These are phyloP conservation scores for Hormiphora californensis DNA, from an alignment of 37 sponge, comb jelly and placozoan genomes.

Conservation along the genomic window DNA sequence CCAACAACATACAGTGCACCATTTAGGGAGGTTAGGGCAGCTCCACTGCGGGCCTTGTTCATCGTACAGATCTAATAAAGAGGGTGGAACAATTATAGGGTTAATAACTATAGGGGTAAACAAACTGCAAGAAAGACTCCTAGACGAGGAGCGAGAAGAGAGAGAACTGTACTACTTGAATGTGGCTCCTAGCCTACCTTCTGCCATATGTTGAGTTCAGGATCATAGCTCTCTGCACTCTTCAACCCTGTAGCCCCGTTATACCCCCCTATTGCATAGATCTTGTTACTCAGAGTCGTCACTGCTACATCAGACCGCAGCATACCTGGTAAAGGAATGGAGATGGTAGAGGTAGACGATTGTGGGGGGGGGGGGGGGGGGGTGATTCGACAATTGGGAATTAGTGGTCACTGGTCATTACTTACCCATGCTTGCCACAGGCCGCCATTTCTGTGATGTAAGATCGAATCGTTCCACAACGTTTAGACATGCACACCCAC, in stretches of 20 bases:
- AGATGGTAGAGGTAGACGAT: neutral
- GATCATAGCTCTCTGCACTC: conserved; percentile 68
- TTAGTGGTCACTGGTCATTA: too few relatives aligned
- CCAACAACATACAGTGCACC: conserved; percentile 32
- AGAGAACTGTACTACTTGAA: too few relatives aligned
- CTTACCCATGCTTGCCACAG: conserved; percentile 27
- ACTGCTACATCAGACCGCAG: conserved; percentile 63
- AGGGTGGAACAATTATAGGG: too few relatives aligned
- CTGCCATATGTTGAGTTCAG: conserved; percentile 64
- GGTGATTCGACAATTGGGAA: too few relatives aligned
- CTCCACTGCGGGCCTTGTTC: conserved; percentile 51
- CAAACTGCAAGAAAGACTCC: too few relatives aligned
- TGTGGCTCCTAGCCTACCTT: conserved; percentile 43
- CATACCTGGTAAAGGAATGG: neutral
- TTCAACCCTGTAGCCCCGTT: conserved; percentile 67
- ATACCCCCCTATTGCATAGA: conserved; percentile 78
- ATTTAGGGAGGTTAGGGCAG: conserved; percentile 29
- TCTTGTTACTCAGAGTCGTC: conserved; percentile 61
- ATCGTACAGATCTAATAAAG: conserved; percentile 12
- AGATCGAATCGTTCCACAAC: conserved; percentile 29
- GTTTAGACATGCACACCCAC: conserved; percentile 34
- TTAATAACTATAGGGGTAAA: too few relatives aligned
- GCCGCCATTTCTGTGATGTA: conserved; percentile 6
- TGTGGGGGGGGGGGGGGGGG: neutral
- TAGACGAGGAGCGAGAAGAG: too few relatives aligned